Percentiles rank a stretch among this genome's conserved stretches.
These are phyloP conservation scores for Procavia capensis DNA, from an alignment of 2,113 vertebrate genomes.

Conservation along the genomic window DNA sequence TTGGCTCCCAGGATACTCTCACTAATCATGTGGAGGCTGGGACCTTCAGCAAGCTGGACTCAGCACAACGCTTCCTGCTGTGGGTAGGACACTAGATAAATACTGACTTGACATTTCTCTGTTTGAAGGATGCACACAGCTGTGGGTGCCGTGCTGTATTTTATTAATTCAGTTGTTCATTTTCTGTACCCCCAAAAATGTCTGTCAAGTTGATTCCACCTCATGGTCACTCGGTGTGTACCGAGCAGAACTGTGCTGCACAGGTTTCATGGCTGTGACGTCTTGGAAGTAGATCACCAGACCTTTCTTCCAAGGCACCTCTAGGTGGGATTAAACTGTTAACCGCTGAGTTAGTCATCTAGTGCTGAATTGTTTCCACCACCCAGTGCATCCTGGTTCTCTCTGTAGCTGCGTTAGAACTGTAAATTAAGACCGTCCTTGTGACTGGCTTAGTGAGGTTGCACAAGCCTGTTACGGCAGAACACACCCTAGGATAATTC, in stretches of 20 bases:
- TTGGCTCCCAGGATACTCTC: slow-evolving; percentile 38
- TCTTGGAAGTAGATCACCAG: not conserved
- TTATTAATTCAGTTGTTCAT: not conserved
- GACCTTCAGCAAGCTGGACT: slow-evolving; percentile 17
- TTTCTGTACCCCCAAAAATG: not conserved
- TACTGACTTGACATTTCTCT: not conserved
- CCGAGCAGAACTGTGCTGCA: not conserved
- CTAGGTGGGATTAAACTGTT: not conserved
- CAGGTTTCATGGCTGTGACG: not conserved
- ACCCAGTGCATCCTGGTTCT: not conserved
- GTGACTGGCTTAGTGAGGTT: not conserved
- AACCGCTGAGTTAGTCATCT: not conserved
- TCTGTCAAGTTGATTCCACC: not conserved
- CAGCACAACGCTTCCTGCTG: not conserved
- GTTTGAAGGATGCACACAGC: slow-evolving; percentile 29
- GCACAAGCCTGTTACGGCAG: not conserved
- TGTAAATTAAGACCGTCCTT: not conserved
- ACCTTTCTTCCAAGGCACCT: not conserved
- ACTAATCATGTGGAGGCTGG: slow-evolving; percentile 14
- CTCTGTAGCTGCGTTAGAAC: not conserved
- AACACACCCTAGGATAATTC: not conserved
- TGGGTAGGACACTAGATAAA: slow-evolving; percentile 40
- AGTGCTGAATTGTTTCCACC: not conserved
- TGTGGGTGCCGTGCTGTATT: not conserved
- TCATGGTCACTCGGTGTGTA: not conserved